A percentile compares a stretch with the other conserved stretches of the same genome.
phyloP scores from a whole-genome alignment of 2,888 invertebrate genomes.

The Tetragnatha montana region DNA sequence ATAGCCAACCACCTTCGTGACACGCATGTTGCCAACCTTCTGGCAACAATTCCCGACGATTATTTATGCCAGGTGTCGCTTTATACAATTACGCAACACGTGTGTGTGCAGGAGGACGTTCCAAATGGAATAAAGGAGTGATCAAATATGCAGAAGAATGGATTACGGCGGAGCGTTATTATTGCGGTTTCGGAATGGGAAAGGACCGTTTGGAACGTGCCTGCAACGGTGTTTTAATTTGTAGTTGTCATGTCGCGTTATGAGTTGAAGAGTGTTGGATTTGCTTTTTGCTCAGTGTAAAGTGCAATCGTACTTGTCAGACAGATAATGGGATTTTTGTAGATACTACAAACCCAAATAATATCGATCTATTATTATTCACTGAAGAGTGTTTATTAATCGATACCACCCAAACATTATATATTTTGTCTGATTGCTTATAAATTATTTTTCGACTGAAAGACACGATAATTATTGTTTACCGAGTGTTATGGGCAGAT shows the following conservation, averaged over 20 bases:
- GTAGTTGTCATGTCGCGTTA: background rate
- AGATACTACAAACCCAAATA: too few species aligned
- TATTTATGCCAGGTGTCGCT: slow-evolving; percentile 46
- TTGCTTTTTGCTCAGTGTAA: background rate
- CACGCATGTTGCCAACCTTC: background rate
- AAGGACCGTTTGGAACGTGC: background rate
- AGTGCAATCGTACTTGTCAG: too few species aligned
- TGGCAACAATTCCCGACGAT: slow-evolving; percentile 30
- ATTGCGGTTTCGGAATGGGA: background rate
- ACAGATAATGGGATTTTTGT: too few species aligned
- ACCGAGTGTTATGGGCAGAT: too few species aligned
- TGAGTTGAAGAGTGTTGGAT: background rate
- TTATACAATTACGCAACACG: slow-evolving; percentile 4
- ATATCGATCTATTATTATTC: too few species aligned
- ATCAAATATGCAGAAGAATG: background rate
- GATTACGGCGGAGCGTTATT: background rate
- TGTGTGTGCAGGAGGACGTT: background rate
- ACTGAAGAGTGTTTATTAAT: too few species aligned
- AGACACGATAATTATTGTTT: too few species aligned
- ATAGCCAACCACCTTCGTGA: slow-evolving; percentile 55
- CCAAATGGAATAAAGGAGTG: background rate
- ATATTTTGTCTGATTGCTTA: too few species aligned
- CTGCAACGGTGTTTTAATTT: background rate
- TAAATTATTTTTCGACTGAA: too few species aligned
- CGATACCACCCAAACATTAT: too few species aligned